A percentile compares a stretch with the other conserved stretches of the same genome.
phyloP scores from a whole-genome alignment of 2,113 vertebrate species.

The Tenrec ecaudatus region DNA sequence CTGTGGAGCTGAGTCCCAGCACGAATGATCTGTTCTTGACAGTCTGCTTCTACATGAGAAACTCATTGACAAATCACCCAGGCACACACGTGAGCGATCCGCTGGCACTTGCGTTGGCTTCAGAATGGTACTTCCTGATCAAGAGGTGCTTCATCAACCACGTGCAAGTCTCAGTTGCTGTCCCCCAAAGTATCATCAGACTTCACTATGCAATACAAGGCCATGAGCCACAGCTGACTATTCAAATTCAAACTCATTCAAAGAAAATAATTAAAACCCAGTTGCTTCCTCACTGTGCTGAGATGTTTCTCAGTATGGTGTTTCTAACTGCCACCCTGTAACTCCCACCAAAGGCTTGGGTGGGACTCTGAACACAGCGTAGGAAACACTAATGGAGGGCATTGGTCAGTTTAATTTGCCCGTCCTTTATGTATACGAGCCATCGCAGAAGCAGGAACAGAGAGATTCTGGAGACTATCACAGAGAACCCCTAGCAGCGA shows the following conservation, averaged over 20 bases:
- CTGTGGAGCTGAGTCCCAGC: conserved; percentile 73
- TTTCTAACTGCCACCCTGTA: too few relatives aligned
- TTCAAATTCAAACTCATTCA: conserved; percentile 32
- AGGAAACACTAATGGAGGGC: too few relatives aligned
- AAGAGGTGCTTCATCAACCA: not conserved
- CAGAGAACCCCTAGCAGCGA: too few relatives aligned
- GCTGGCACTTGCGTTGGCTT: conserved; percentile 21
- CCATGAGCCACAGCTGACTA: not conserved
- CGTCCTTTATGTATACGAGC: too few relatives aligned
- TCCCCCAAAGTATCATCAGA: not conserved
- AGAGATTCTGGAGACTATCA: too few relatives aligned
- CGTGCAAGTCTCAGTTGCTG: not conserved
- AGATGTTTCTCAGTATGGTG: too few relatives aligned
- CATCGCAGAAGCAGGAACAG: too few relatives aligned
- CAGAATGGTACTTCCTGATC: not conserved
- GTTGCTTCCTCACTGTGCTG: too few relatives aligned
- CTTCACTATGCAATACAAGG: not conserved
- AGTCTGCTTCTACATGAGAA: conserved; percentile 68
- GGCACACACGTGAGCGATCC: conserved; percentile 36
- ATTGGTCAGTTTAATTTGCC: too few relatives aligned
- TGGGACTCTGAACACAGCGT: too few relatives aligned
- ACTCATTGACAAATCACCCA: conserved; percentile 62
- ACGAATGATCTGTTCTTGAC: conserved; percentile 68
- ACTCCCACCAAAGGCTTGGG: too few relatives aligned
- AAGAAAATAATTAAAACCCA: not conserved